Evolutionary conservation across 1,140 invertebrate genomes (phyloP), one percentile per base, ranked within the genome.

Genomic region (Temnothorax nylanderi): DNA sequence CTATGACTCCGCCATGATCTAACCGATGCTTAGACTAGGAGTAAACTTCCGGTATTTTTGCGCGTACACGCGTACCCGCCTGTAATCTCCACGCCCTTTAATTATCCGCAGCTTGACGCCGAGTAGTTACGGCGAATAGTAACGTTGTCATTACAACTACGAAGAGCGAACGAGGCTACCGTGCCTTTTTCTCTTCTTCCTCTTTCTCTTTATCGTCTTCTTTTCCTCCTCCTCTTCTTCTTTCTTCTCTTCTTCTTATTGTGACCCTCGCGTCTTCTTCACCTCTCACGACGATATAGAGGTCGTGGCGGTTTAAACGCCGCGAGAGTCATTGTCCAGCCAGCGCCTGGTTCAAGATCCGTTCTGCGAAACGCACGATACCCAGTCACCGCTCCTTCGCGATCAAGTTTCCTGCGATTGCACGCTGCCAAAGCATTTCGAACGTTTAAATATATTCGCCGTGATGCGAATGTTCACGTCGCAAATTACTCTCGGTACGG

Each of bases 21-120:
- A 56, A 64, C 26, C 49, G 37, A 75, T 64, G n/a, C 41, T 32
- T 37, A 37, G 10, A 21, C 58, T 47, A 37, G 62, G 54, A 54
- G 56, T 88, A 47, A 60, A 60, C 72, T 88, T 89, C 75, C 87
- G 81, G 77, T 72, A 87, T 88, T 85, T 89, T 71, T 74, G 62
- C 16, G 21, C 69, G 21, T 74, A 44, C 54, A 64, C 72, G 21
- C 47, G 37, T 78, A 67, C 60, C 86, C 62, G 72, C 54, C 86
- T 85, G 80, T 47, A 74, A 54, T 16, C 41, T 90, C 87, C 89
- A 90, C 82, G 82, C 82, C 90, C 90, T 91, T 88, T 91, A 90
- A 91, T 91, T 91, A 90, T 71, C 84, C 49, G n/a, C 82, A 65
- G 80, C 76, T 80, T 71, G 72, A 67, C 87, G 67, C 72, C 74